A percentile compares a stretch with the other conserved stretches of the same genome.
Evolutionary conservation across 2,797 vertebrate species (phyloP).

Genomic region (Argentina silus): DNA sequence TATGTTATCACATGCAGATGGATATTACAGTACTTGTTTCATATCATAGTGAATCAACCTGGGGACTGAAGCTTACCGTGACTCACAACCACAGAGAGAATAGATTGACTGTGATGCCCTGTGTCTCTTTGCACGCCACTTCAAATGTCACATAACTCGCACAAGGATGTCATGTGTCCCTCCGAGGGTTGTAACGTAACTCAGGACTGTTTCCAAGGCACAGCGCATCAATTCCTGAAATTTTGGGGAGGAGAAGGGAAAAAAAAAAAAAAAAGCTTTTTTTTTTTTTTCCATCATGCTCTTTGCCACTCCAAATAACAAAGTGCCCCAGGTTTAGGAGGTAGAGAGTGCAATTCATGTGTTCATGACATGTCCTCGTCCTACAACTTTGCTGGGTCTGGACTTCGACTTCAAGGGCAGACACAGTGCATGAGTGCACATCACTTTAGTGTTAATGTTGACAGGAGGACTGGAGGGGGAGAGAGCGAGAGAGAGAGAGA

Average conservation of each 20-base stretch:
- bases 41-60: neutral
- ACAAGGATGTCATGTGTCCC: constrained; percentile 37
- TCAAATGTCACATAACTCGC: constrained; percentile 54
- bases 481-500: constrained; percentile 22
- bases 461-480: constrained; percentile 41
- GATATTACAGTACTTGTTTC: neutral
- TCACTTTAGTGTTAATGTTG: constrained; percentile 62
- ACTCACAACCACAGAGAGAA: constrained; percentile 42
- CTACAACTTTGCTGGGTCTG: constrained; percentile 37
- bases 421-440: constrained; percentile 35
- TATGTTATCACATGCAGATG: too few species aligned
- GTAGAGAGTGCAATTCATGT: constrained; percentile 14
- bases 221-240: neutral
- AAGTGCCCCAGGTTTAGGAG: constrained; percentile 29
- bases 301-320: neutral
- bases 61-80: constrained; percentile 30
- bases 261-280: constrained; percentile 32
- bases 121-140: constrained; percentile 39
- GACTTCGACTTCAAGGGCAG: constrained; percentile 55
- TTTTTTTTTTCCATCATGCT: constrained; percentile 18
- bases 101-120: constrained; percentile 41
- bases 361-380: constrained; percentile 14
- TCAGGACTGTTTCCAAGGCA: constrained; percentile 27
- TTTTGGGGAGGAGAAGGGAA: constrained; percentile 25
- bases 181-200: constrained; percentile 15